Conservation (phyloP, 2,888 invertebrate species). For the Epirrhoe tristata region DNA sequence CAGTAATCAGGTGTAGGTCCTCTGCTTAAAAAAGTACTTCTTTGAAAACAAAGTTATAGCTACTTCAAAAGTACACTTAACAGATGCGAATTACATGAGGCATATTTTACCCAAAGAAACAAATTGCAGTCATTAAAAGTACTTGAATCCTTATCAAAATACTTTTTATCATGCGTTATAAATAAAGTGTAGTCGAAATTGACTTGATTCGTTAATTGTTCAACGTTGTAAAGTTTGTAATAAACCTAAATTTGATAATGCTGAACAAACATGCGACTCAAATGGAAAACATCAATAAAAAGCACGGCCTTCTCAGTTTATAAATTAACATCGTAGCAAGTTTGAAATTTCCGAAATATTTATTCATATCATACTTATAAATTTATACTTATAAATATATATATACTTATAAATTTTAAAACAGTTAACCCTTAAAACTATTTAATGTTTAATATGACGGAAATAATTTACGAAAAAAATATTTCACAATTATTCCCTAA, state of each 20-base stretch:
- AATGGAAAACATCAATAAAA: constrained; percentile 44
- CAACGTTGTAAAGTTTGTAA: constrained; percentile 62
- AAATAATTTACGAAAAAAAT: too few relatives aligned
- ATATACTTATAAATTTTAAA: too few relatives aligned
- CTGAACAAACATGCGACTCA: constrained; percentile 39
- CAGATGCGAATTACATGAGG: constrained; percentile 13
- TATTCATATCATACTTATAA: background rate
- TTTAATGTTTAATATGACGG: too few relatives aligned
- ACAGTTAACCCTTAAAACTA: too few relatives aligned
- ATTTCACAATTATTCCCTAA: background rate
- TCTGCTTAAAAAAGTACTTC: too few relatives aligned
- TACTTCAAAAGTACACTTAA: too few relatives aligned
- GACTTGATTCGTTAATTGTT: constrained; percentile 63
- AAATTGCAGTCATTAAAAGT: constrained; percentile 38
- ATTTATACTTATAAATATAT: too few relatives aligned
- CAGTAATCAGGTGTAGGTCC: background rate
- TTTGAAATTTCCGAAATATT: background rate
- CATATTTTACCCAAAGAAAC: constrained; percentile 16
- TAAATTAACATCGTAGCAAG: constrained; percentile 7
- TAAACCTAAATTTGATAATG: constrained; percentile 63
- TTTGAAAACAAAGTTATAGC: too few relatives aligned
- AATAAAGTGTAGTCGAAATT: constrained; percentile 54
- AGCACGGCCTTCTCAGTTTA: constrained; percentile 39
- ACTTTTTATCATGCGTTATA: constrained; percentile 44
- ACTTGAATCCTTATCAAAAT: constrained; percentile 49